Base-by-base conservation (phyloP, 2,113 vertebrate genomes). In the Aleadryas rufinucha region DNA sequence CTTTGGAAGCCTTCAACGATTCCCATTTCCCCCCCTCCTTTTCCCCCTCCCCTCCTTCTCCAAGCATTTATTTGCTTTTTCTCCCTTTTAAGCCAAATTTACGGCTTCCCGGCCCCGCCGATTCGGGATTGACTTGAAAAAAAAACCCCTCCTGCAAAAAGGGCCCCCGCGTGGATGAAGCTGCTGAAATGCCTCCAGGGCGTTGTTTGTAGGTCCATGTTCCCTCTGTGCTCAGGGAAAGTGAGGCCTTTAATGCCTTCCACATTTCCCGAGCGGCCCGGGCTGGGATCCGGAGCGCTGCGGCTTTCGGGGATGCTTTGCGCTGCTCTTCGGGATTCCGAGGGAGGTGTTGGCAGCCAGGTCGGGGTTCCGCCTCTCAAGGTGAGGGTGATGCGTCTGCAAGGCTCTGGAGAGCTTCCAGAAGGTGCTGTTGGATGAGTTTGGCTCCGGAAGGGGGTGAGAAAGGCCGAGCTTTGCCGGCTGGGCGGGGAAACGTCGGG, bases 161-260 rank as follows among this genome's bases (percentile, higher is more conserved):
- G 95, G 7, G 16, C 39, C 66, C 95, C 93, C 18, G 87, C 33
- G 75, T 91, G 69, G 95, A 68, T 96, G 82, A 85, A 96, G 97
- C 97, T 97, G 97, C 97, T 91, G 98, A 97, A 97, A 97, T 89
- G 95, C 96, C 98, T 87, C 78, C 86, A 44, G 24, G 96, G 97
- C 72, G 5, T 97, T 96, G 95, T 97, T 98, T 97, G 77, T 96
- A 93, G 97, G 96, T 97, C 95, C 89, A 0, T 28, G 56, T 70
- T 95, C 95, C 93, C 93, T 86, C 97, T 96, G 93, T 96, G 95
- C 94, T 57, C 89, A 96, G 97, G 63, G 97, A 98, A 98, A 98
- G 97, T 90, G 94, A 97, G 91, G 49, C 70, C 94, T 95, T 96
- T 98, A 98, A 98, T 98, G 84, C 90, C 96, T 98, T 97, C 98